Evolutionary conservation across 2,888 invertebrate species (phyloP).

Genomic region (Drosophila neonasuta): DNA sequence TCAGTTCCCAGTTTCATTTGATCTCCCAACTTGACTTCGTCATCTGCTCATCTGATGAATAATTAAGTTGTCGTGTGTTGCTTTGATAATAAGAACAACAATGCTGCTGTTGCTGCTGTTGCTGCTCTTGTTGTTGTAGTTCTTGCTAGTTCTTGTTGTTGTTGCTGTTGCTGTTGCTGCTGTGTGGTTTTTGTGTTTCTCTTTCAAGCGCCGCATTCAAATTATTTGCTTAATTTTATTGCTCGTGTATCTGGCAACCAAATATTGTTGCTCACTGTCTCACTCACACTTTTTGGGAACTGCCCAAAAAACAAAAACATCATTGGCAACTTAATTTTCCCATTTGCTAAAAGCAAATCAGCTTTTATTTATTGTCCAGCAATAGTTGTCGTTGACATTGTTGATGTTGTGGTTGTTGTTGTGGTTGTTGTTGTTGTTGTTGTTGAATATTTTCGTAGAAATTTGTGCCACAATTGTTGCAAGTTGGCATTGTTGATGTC

Average conservation of each 20-base stretch:
- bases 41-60: conserved; percentile 57
- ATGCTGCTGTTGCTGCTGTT: conserved; percentile 32
- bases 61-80: conserved; percentile 71
- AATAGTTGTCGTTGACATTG: conserved; percentile 34
- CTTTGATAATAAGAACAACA: conserved; percentile 50
- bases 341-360: conserved; percentile 57
- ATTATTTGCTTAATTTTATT: conserved; percentile 69
- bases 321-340: conserved; percentile 6
- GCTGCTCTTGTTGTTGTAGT: conserved; percentile 53
- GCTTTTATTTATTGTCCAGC: conserved; percentile 66
- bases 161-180: conserved; percentile 8
- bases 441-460: conserved; percentile 39
- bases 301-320: conserved; percentile 26
- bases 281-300: conserved; percentile 14
- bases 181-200: conserved; percentile 32
- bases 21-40: conserved; percentile 30
- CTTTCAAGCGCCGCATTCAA: conserved; percentile 61
- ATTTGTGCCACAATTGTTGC: conserved; percentile 43
- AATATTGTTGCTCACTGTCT: conserved; percentile 39
- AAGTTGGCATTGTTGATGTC: conserved; percentile 30
- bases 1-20: conserved; percentile 21
- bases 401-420: background rate
- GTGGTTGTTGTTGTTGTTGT: background rate
- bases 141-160: conserved; percentile 4
- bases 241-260: conserved; percentile 41